Conservation (phyloP, 2,797 vertebrate genomes). For the Neosilurus mollespiculum region DNA sequence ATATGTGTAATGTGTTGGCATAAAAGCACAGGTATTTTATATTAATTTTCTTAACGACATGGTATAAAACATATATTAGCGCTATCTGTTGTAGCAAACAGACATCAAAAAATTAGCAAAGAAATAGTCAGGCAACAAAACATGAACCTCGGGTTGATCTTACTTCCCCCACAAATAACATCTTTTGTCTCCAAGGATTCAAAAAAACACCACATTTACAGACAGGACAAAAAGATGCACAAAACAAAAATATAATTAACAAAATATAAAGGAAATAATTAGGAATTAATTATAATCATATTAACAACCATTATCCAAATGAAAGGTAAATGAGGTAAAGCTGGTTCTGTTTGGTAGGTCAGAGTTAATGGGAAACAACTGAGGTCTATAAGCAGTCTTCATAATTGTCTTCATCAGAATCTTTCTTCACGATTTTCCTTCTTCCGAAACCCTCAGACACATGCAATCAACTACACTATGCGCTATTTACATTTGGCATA, state of each 20-base stretch:
- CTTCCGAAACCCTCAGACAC: not conserved
- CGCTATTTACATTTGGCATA: not conserved
- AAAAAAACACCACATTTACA: not conserved
- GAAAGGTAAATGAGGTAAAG: conserved; percentile 17
- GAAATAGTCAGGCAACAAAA: not conserved
- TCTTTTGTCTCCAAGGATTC: not conserved
- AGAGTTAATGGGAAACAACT: not conserved
- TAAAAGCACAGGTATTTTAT: not conserved
- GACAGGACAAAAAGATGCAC: not conserved
- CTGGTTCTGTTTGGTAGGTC: conserved; percentile 17
- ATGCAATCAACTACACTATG: not conserved
- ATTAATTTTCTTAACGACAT: not conserved
- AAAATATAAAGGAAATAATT: not conserved
- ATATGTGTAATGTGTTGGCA: not conserved
- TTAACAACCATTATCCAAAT: not conserved
- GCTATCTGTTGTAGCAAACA: not conserved
- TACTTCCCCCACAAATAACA: not conserved
- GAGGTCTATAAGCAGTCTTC: not conserved
- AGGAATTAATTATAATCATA: not conserved
- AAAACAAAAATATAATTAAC: not conserved
- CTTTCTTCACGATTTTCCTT: not conserved
- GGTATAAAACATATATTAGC: not conserved
- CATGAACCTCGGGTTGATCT: not conserved
- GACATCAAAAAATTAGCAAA: conserved; percentile 1
- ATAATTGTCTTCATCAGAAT: conserved; percentile 10